Percentiles rank a stretch among this genome's conserved stretches.
Conservation (phyloP, 2,113 vertebrate genomes). For the Pterocles orientalis region DNA sequence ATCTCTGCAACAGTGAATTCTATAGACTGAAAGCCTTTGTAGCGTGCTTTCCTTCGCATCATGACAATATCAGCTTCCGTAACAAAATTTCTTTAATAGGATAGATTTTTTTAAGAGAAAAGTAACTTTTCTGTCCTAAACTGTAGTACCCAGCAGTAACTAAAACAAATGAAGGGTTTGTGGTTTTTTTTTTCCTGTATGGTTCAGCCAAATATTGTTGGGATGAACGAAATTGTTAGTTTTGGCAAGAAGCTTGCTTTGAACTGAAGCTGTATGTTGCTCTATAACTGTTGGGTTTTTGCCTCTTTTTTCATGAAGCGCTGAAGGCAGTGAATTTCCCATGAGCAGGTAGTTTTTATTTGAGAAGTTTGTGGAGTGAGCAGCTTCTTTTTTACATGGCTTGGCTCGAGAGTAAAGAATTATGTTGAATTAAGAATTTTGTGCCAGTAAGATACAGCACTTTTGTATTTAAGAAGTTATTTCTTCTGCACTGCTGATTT, state of each 20-base stretch:
- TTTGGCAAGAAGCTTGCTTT: neutral
- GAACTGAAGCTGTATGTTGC: neutral
- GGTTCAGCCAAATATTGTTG: neutral
- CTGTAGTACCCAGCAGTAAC: neutral
- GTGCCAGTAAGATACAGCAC: neutral
- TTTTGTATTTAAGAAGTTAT: neutral
- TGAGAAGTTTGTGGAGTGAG: neutral
- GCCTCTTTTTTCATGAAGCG: neutral
- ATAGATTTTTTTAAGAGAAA: neutral
- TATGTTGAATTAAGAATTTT: neutral
- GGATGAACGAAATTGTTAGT: neutral
- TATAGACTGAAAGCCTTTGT: neutral
- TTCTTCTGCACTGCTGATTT: neutral
- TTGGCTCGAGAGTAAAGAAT: neutral
- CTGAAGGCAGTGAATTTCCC: neutral
- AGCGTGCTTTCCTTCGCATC: neutral
- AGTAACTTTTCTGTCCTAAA: neutral
- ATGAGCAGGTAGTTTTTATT: accelerated
- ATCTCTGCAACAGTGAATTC: neutral
- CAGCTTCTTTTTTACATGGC: neutral
- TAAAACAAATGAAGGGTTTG: neutral
- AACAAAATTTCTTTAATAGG: neutral
- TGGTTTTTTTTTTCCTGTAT: neutral
- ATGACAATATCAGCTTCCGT: neutral
- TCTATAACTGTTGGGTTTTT: accelerated